Percentiles rank a stretch among this genome's conserved stretches.
Evolutionary conservation across 2,888 invertebrate genomes (phyloP).

Genomic region (Trichopria drosophilae): DNA sequence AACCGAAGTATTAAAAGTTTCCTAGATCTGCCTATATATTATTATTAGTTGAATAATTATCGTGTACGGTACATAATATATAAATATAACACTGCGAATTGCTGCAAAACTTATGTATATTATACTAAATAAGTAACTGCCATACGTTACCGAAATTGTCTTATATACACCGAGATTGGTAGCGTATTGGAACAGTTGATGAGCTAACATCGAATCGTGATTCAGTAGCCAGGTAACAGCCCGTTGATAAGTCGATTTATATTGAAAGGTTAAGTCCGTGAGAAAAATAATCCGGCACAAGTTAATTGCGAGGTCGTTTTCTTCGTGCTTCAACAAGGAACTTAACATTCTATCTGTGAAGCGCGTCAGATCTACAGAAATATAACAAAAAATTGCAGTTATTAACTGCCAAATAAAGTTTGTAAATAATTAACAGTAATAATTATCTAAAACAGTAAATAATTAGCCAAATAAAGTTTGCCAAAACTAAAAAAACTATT

Average conservation of each 20-base stretch:
- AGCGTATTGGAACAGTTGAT: constrained; percentile 42
- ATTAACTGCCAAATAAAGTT: neutral
- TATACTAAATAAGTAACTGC: too few relatives aligned
- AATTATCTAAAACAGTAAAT: too few relatives aligned
- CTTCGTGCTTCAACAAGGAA: constrained; percentile 25
- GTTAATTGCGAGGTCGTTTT: constrained; percentile 30
- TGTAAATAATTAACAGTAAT: too few relatives aligned
- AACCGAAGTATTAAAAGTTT: too few relatives aligned
- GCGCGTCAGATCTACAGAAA: constrained; percentile 40
- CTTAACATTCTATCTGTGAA: constrained; percentile 39
- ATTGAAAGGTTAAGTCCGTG: constrained; percentile 35
- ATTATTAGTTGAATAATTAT: too few relatives aligned
- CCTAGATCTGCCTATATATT: too few relatives aligned
- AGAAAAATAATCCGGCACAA: constrained; percentile 36
- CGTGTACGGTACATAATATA: too few relatives aligned
- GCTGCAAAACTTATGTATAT: too few relatives aligned
- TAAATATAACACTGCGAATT: too few relatives aligned
- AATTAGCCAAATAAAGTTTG: too few relatives aligned
- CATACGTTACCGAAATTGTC: too few relatives aligned
- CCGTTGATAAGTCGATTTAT: constrained; percentile 36
- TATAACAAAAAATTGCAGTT: constrained; percentile 13
- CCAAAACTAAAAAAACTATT: too few relatives aligned
- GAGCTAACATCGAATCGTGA: constrained; percentile 37
- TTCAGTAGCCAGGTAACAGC: constrained; percentile 38
- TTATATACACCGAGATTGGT: constrained; percentile 40